phyloP scores from a whole-genome alignment of 2,797 vertebrate species.

The Rousettus madagascariensis region DNA sequence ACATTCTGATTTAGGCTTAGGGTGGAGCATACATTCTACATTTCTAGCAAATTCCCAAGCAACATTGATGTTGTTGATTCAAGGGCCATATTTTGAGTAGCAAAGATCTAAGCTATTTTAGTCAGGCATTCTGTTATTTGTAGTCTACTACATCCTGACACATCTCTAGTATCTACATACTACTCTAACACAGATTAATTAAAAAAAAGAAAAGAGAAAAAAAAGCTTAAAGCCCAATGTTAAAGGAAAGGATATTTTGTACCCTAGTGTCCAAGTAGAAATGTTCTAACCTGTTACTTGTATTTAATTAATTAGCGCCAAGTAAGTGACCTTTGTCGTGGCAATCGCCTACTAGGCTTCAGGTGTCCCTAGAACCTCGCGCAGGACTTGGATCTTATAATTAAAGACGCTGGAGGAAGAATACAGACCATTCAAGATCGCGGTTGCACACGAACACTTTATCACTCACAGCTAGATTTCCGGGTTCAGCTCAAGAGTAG shows the following conservation, averaged over 20 bases:
- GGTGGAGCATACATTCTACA: background rate
- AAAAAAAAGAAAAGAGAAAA: background rate
- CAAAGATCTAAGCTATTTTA: background rate
- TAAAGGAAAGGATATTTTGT: background rate
- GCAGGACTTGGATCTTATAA: too few relatives aligned
- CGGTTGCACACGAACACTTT: too few relatives aligned
- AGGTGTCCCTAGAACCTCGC: too few relatives aligned
- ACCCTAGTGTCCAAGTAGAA: background rate
- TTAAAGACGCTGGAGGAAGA: too few relatives aligned
- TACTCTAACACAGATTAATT: background rate
- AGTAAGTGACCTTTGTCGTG: too few relatives aligned
- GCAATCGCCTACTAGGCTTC: too few relatives aligned
- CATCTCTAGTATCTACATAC: background rate
- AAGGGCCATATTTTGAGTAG: background rate
- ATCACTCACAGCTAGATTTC: too few relatives aligned
- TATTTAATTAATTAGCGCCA: too few relatives aligned
- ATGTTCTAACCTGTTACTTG: too few relatives aligned
- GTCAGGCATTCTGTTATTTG: background rate
- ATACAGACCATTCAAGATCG: too few relatives aligned
- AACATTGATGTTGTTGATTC: background rate
- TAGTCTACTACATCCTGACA: background rate
- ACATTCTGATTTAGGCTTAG: background rate
- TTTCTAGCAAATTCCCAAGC: background rate
- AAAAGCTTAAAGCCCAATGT: background rate
- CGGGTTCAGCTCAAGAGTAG: too few relatives aligned